Evolutionary conservation across 2,888 invertebrate species (phyloP).

Genomic region (Dasypolia templi): DNA sequence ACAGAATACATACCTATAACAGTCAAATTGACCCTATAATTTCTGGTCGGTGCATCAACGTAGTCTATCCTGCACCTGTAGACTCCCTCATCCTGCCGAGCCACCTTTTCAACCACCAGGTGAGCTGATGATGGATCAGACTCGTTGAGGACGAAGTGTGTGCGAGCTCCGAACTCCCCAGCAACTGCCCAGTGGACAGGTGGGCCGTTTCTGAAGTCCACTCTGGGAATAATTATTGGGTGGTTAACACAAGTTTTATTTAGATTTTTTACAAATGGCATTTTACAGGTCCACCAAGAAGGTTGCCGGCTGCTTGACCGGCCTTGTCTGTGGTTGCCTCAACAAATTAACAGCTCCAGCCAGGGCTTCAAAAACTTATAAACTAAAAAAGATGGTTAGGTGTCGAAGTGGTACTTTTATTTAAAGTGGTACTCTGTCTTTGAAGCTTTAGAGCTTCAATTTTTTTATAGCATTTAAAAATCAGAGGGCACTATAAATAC

Average conservation of each 20-base stretch:
- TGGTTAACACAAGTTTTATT: too few species aligned
- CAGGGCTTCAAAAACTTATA: too few species aligned
- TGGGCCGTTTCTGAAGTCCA: constrained; percentile 94
- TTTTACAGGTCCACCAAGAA: too few species aligned
- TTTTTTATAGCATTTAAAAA: too few species aligned
- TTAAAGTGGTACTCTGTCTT: too few species aligned
- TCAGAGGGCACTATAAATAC: too few species aligned
- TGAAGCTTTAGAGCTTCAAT: too few species aligned
- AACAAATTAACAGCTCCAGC: too few species aligned
- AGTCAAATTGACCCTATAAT: constrained; percentile 96
- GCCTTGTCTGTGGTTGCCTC: too few species aligned
- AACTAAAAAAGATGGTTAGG: too few species aligned
- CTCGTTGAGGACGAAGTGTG: constrained; percentile 94
- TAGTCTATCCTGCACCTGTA: constrained; percentile 97
- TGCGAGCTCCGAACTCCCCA: constrained; percentile 94
- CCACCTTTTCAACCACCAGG: constrained; percentile 93
- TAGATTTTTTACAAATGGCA: too few species aligned
- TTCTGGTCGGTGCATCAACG: constrained; percentile 96
- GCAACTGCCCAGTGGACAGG: constrained; percentile 94
- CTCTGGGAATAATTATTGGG: constrained; percentile 82
- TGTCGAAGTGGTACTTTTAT: background rate
- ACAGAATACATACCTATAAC: constrained; percentile 94
- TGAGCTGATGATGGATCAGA: constrained; percentile 93
- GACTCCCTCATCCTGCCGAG: constrained; percentile 94
- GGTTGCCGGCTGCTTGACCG: too few species aligned